Base-by-base conservation (phyloP, 1,140 invertebrate species). In the Drosophila aff. region DNA sequence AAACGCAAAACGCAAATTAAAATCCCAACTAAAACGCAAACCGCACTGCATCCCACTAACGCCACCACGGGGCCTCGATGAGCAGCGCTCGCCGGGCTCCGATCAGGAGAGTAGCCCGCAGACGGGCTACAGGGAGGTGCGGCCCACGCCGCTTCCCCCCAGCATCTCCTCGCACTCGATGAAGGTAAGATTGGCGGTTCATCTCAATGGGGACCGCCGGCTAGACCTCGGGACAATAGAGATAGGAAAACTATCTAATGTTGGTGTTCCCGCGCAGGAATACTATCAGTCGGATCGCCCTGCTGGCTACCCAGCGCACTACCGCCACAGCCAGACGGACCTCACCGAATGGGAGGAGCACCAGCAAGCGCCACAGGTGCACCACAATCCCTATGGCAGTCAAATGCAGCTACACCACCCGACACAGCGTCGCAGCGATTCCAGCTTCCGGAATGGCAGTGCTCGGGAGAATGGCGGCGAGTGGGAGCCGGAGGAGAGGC, bases 301-400 rank as follows among this genome's bases (percentile, higher is more conserved):
- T 8, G 57, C 87, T 57, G 53, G 53, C 40, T 81, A 91, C 55
- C 91, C 92, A 41, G 66, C 85, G 0, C 92, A 93, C 58, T 93
- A 93, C 63, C 91, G 92, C 6, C 92, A 93, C 64, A 93, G 92
- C 66, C 92, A 93, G 66, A 92, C 81, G 13, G 92, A 93, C 79
- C 62, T 93, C 55, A 93, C 92, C 26, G 92, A 93, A 62, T 93
- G 92, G 92, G 92, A 93, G 67, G 92, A 93, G 65, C 82, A 92
- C 63, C 92, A 93, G 33, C 91, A 90, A 13, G 40, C 81, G 11
- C 75, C 78, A 2, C 82, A 87, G 40, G 82, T 86, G 15, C 82
- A 86, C 40, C 85, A 92, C 47, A 85, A 83, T 87, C 80, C 91
- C 41, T 92, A 92, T 23, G 89, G 91, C 53, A 92, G 90, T 44